Evolutionary conservation across 2,888 invertebrate genomes (phyloP).

Genomic region (Drosophila siamana): DNA sequence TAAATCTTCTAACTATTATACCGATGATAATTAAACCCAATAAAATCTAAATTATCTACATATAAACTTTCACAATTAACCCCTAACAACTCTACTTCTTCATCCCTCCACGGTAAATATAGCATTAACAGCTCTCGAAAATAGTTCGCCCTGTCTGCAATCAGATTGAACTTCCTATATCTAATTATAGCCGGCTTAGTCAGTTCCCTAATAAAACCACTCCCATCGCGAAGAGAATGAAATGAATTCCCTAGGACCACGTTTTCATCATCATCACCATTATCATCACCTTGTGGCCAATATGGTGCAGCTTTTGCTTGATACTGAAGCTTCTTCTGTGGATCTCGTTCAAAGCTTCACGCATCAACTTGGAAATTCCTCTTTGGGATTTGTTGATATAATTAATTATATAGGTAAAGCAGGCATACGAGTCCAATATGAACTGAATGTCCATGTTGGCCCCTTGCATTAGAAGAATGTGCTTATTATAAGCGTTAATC

Average conservation of each 20-base stretch:
- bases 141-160: not conserved
- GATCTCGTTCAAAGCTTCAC: no score
- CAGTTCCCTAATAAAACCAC: not conserved
- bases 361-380: not conserved
- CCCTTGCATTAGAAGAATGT: constrained; percentile 5
- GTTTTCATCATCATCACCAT: not conserved
- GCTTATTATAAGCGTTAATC: constrained; percentile 3
- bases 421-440: not conserved
- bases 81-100: not conserved
- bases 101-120: not conserved
- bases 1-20: not conserved
- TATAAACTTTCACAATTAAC: not conserved
- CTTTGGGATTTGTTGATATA: not conserved
- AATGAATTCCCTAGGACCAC: not conserved
- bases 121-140: not conserved
- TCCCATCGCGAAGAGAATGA: not conserved
- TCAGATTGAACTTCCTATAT: not conserved
- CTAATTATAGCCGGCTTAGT: not conserved
- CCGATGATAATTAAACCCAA: not conserved
- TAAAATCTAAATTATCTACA: not conserved
- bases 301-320: not conserved
- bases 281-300: not conserved
- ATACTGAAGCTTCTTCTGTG: not conserved
- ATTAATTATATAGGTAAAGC: not conserved
- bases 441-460: constrained; percentile 13